Evolutionary conservation across 1,140 invertebrate genomes (phyloP), one percentile per base, ranked within the genome.

Genomic region (Lepidurus apus): DNA sequence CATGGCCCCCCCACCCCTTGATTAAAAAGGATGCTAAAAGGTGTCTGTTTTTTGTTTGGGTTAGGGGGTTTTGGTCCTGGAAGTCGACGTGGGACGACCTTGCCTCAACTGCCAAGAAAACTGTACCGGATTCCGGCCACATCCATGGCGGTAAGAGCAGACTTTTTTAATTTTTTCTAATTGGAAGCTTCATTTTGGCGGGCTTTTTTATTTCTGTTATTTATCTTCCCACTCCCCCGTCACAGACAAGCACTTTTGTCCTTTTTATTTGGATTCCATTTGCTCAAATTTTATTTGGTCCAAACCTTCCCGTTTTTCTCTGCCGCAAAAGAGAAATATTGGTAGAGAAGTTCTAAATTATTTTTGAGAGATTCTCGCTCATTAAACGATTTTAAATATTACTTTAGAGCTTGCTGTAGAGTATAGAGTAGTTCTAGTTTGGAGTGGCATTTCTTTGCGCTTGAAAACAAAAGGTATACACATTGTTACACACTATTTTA

Each of bases 31-130:
- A 47, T 73, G 24, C 53, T 74, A 21, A 73, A 43, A 26, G 26
- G 42, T 34, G 3, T 73, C 5, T 78, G 21, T 42, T 79, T 75
- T 79, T 42, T 74, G 13, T 10, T 44, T 45, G 80, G 88, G 87
- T 43, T 88, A 95, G 93, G 93, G 91, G 78, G 90, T 93, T 43
- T 85, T 92, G 80, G 92, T 94, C 80, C 91, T 92, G 77, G 93
- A 95, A 84, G 89, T 94, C 34, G 93, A 93, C 81, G 92, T 93
- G 82, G 93, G 93, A 11, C 91, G 93, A 80, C 92, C 93, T 24
- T 95, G 93, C 83, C 88, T 93, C 80, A 89, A 90, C 80, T 95
- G 93, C 84, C 89, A 90, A 76, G 91, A 93, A 81, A 88, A 90
- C 77, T 95, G 93, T 84, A 87, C 91, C 1, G 93, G 93, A 78